Evolutionary conservation across 2,888 invertebrate genomes (phyloP).

Genomic region (Aphelenchoides bicaudatus): DNA sequence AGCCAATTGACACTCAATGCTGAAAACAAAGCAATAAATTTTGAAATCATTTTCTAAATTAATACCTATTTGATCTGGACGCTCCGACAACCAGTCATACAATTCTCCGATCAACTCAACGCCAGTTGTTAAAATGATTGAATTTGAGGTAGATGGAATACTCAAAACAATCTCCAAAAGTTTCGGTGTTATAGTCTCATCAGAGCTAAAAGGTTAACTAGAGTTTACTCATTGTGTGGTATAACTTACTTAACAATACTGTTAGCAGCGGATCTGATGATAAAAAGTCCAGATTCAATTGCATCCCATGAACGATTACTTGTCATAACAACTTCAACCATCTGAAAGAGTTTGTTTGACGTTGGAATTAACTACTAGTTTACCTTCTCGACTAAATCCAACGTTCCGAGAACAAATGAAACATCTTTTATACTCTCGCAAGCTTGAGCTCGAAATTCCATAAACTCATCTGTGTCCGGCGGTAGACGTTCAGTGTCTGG

Average conservation of each 20-base stretch:
- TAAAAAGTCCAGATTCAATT: conserved; percentile 85
- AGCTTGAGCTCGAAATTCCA: conserved; percentile 71
- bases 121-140: conserved; percentile 16
- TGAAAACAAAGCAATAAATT: background rate
- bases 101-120: conserved; percentile 34
- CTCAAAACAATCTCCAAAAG: conserved; percentile 15
- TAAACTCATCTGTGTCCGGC: conserved; percentile 77
- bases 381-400: conserved; percentile 72
- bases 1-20: conserved; percentile 12
- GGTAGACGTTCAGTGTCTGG: conserved; percentile 81
- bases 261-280: conserved; percentile 90
- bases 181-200: conserved; percentile 13
- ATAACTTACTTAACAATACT: conserved; percentile 27
- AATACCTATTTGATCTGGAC: conserved; percentile 13
- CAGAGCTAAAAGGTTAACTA: conserved; percentile 9
- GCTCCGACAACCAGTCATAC: conserved; percentile 14
- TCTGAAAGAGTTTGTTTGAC: conserved; percentile 53
- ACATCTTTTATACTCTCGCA: conserved; percentile 90
- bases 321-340: conserved; percentile 68
- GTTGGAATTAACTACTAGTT: background rate
- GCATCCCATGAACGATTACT: conserved; percentile 77
- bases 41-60: background rate
- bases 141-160: conserved; percentile 10
- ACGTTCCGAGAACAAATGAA: conserved; percentile 89
- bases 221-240: conserved; percentile 11